These are phyloP conservation scores for Oncorhynchus nerka DNA, from an alignment of 2,113 vertebrate species.

Conservation along the genomic window DNA sequence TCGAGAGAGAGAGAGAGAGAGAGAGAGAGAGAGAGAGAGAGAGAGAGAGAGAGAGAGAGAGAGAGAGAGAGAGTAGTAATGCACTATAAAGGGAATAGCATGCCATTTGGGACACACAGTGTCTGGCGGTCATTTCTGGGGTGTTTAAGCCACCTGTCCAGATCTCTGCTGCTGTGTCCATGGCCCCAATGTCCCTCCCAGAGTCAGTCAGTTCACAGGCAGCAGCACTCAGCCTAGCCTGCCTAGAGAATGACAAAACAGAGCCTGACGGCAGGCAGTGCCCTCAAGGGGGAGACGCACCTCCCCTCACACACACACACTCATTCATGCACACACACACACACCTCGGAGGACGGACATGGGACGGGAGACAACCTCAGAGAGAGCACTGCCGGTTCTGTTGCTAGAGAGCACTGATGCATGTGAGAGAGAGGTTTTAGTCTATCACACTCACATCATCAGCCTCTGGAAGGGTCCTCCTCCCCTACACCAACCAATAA, in stretches of 20 bases:
- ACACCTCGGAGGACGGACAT: neutral
- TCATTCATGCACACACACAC: conserved; percentile 1
- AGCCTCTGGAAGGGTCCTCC: conserved; percentile 8
- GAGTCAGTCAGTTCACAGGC: too few species aligned
- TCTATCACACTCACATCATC: conserved; percentile 45
- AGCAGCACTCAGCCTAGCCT: too few species aligned
- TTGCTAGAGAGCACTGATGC: conserved; percentile 62
- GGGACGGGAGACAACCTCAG: neutral
- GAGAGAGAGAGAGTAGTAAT: too few species aligned
- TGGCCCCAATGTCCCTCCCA: too few species aligned
- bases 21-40: too few species aligned
- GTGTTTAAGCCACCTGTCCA: too few species aligned
- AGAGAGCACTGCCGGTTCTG: conserved; percentile 10
- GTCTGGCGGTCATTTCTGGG: too few species aligned
- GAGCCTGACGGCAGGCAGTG: neutral
- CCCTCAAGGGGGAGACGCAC: neutral
- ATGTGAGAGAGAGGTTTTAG: conserved; percentile 50
- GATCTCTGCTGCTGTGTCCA: too few species aligned
- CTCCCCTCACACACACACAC: neutral
- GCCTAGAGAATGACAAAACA: too few species aligned
- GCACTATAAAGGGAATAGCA: neutral
- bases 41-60: too few species aligned
- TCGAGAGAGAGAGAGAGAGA: too few species aligned
- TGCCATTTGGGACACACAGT: too few species aligned
- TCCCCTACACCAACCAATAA: conserved; percentile 50